Evolutionary conservation across 2,888 invertebrate genomes (phyloP).

Genomic region (Geotrupes spiniger): DNA sequence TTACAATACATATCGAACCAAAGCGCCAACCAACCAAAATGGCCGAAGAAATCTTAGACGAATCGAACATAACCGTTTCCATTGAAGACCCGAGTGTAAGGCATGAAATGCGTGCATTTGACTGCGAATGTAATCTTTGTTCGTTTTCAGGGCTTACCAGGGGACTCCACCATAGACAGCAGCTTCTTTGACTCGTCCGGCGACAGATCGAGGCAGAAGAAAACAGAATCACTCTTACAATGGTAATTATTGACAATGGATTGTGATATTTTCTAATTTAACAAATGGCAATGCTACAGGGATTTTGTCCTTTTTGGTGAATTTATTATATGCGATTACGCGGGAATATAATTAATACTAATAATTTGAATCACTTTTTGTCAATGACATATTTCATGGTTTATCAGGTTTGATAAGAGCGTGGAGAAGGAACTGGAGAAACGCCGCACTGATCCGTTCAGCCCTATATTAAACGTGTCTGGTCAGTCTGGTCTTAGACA

Average conservation of each 20-base stretch:
- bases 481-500: slow-evolving; percentile 15
- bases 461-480: slow-evolving; percentile 11
- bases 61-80: slow-evolving; percentile 1
- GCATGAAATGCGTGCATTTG: too few relatives aligned
- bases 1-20: background rate
- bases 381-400: background rate
- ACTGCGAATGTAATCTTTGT: too few relatives aligned
- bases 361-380: background rate
- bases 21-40: background rate
- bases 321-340: background rate
- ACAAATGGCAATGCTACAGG: too few relatives aligned
- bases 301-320: too few relatives aligned
- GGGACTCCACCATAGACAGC: background rate
- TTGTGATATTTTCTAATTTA: too few relatives aligned
- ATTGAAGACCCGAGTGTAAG: background rate
- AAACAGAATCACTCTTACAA: slow-evolving; percentile 6
- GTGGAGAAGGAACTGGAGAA: slow-evolving; percentile 26
- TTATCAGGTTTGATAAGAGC: slow-evolving; percentile 27
- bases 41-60: background rate
- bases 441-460: slow-evolving; percentile 19
- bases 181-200: background rate
- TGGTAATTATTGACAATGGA: slow-evolving; percentile 6
- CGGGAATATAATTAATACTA: background rate
- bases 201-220: background rate
- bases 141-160: too few relatives aligned